Percentiles rank a stretch among this genome's conserved stretches.
Conservation (phyloP, 2,113 vertebrate genomes). For the Phaethornis superciliosus region DNA sequence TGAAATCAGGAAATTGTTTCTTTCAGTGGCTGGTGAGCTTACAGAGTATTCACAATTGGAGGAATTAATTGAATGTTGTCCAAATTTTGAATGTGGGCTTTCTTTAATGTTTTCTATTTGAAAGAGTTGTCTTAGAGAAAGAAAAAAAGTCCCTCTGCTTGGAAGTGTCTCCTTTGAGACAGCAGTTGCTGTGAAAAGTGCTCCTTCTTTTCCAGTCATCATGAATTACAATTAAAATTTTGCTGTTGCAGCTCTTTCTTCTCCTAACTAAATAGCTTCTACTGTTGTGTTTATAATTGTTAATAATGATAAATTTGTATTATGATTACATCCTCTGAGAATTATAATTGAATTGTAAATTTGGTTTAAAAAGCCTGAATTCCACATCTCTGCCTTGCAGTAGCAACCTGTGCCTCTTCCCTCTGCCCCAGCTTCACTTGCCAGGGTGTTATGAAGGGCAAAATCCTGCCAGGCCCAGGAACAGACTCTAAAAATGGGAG, state of each 20-base stretch:
- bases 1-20: background rate
- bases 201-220: background rate
- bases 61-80: background rate
- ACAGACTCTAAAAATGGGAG: background rate
- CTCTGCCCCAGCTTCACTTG: background rate
- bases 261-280: background rate
- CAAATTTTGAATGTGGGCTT: background rate
- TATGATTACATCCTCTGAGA: background rate
- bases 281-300: constrained; percentile 1
- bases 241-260: constrained; percentile 28
- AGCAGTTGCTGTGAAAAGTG: background rate
- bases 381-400: background rate
- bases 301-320: constrained; percentile 14
- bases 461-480: background rate
- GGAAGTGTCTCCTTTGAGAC: background rate
- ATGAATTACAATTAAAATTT: background rate
- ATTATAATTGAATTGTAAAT: background rate
- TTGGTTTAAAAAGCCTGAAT: background rate
- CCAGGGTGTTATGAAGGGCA: background rate
- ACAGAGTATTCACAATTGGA: background rate
- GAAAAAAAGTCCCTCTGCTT: background rate
- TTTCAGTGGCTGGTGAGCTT: background rate
- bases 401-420: background rate
- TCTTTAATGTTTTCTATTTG: background rate
- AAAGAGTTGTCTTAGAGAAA: background rate